Base-by-base conservation (phyloP, 2,113 vertebrate genomes). In the Leucosticte australis region DNA sequence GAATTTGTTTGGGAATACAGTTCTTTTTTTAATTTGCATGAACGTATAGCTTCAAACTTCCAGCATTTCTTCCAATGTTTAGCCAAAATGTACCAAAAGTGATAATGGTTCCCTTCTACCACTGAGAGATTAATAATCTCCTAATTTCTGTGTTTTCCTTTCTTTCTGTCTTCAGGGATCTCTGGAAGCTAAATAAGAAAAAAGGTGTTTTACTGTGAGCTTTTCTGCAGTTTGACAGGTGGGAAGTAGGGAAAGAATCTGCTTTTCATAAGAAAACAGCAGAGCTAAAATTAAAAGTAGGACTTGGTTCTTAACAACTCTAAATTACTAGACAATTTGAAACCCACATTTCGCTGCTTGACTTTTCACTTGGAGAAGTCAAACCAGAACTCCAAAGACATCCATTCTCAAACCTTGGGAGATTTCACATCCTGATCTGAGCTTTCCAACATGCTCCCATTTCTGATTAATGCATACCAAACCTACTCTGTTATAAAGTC, bases 401-500 rank as follows among this genome's bases (percentile, higher is more conserved):
- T 94, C 87, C 82, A 97, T 95, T 90, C 90, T 94, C 87, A 96
- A 93, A 64, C 92, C 95, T 94, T 95, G 75, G 71, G 95, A 97
- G 84, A 92, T 74, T 96, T 94, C 79, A 96, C 87, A 77, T 95
- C 92, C 90, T 94, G 87, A 73, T 96, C 79, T 80, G 92, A 96
- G 93, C 82, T 96, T 87, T 96, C 94, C 82, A 95, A 86, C 87
- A 10, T 90, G 80, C 86, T 97, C 92, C 89, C 94, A 95, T 59
- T 96, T 85, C 87, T 96, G 88, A 97, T 96, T 94, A 95, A 94
- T 96, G 95, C 90, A 93, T 96, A 96, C 92, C 94, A 95, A 94
- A 70, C 85, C 92, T 93, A 67, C 92, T 88, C 79, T 49, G 92
- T 93, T 96, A 96, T 95, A 96, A 93, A 95, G 85, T 93, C 93